Evolutionary conservation across 2,113 vertebrate genomes (phyloP).

Genomic region (Piprites chloris): DNA sequence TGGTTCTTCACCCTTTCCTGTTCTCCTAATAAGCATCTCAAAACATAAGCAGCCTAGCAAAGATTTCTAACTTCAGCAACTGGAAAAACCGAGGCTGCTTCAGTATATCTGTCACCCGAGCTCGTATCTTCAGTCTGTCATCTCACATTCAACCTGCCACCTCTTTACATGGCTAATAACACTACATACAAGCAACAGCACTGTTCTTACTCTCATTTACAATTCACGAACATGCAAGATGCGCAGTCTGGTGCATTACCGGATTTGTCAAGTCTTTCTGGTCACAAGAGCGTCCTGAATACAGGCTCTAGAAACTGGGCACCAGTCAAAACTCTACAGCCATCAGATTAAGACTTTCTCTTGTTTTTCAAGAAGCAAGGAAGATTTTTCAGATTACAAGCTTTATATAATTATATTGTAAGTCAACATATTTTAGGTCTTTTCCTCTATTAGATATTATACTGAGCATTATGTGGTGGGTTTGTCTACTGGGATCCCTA

Average conservation of each 20-base stretch:
- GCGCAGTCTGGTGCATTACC: background rate
- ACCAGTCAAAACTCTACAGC: background rate
- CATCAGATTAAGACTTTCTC: background rate
- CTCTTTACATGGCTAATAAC: background rate
- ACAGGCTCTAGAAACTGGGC: background rate
- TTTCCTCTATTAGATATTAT: background rate
- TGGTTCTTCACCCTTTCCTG: background rate
- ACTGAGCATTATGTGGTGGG: background rate
- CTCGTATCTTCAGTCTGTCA: background rate
- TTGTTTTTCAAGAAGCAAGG: background rate
- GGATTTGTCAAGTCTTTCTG: background rate
- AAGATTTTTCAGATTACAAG: background rate
- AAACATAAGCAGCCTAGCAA: background rate
- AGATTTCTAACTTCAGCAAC: background rate
- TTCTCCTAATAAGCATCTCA: background rate
- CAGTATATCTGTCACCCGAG: background rate
- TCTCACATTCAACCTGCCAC: background rate
- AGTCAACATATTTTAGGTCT: background rate
- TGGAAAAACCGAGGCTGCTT: background rate
- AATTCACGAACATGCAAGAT: background rate
- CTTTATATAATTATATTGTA: background rate
- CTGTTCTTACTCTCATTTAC: background rate
- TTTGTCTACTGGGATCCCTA: constrained; percentile 4
- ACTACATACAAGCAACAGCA: background rate
- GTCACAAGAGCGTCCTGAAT: background rate